Evolutionary conservation across 2,888 invertebrate genomes (phyloP).

Genomic region (Chrysolina haemoptera): DNA sequence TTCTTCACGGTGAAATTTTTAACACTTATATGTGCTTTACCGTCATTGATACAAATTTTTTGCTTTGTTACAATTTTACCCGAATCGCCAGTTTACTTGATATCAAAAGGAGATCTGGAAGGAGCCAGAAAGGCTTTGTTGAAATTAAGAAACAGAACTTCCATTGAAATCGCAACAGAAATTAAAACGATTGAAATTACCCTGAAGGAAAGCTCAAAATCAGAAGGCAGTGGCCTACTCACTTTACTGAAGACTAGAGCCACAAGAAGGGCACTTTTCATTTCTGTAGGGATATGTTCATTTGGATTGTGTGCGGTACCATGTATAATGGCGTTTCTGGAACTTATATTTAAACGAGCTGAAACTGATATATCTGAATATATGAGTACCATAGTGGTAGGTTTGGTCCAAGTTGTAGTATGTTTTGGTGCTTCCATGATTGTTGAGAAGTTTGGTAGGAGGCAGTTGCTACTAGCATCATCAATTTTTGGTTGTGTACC

Average conservation of each 20-base stretch:
- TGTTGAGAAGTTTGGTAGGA: constrained; percentile 83
- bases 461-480: constrained; percentile 76
- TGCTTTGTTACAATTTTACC: constrained; percentile 49
- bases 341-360: constrained; percentile 79
- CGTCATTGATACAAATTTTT: constrained; percentile 47
- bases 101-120: constrained; percentile 69
- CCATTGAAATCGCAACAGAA: background rate
- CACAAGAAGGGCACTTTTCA: constrained; percentile 74
- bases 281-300: constrained; percentile 83
- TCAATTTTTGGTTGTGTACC: constrained; percentile 77
- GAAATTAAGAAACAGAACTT: constrained; percentile 35
- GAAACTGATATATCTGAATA: constrained; percentile 76
- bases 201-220: constrained; percentile 11
- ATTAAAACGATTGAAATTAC: constrained; percentile 16
- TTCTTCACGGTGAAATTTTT: constrained; percentile 48
- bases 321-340: constrained; percentile 84
- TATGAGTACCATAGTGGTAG: constrained; percentile 82
- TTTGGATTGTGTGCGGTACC: constrained; percentile 86
- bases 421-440: constrained; percentile 81
- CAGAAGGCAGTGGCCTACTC: constrained; percentile 33
- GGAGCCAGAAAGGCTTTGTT: constrained; percentile 74
- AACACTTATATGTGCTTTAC: constrained; percentile 49
- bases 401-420: constrained; percentile 81
- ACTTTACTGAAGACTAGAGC: constrained; percentile 37
- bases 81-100: constrained; percentile 55